Evolutionary conservation across 2,888 invertebrate species (phyloP).

Genomic region (Loripinus fragilis): DNA sequence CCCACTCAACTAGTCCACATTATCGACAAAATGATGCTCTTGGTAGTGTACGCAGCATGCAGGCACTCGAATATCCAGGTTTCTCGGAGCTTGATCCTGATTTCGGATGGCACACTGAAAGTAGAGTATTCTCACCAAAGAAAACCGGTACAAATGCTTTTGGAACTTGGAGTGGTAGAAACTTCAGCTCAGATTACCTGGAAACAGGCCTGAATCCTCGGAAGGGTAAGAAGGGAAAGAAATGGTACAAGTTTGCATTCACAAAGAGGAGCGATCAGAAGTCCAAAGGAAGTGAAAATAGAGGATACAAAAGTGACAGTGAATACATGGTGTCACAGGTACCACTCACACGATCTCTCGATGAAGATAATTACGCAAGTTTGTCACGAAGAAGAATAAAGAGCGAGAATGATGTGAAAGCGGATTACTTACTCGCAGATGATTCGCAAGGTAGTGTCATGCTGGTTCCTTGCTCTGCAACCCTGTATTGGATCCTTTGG

Average conservation of each 20-base stretch:
- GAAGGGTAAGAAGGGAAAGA: conserved; percentile 50
- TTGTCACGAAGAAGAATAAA: neutral
- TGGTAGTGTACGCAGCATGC: conserved; percentile 18
- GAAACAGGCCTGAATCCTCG: conserved; percentile 6
- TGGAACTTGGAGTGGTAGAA: conserved; percentile 55
- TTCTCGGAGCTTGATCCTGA: neutral
- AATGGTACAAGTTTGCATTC: conserved; percentile 53
- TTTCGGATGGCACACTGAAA: conserved; percentile 17
- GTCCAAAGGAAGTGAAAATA: conserved; percentile 43
- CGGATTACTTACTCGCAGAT: neutral
- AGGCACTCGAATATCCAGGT: conserved; percentile 25
- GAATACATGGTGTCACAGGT: conserved; percentile 39
- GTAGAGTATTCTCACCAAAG: conserved; percentile 13
- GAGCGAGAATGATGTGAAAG: conserved; percentile 9
- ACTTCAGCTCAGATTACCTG: conserved; percentile 1
- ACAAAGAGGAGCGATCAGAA: conserved; percentile 38
- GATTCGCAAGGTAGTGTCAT: conserved; percentile 2
- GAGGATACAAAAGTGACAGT: conserved; percentile 27
- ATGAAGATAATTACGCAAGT: conserved; percentile 21
- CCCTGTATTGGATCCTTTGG: conserved; percentile 5
- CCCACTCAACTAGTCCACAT: conserved; percentile 19
- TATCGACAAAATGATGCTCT: neutral
- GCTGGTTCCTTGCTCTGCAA: conserved; percentile 13
- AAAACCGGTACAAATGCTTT: conserved; percentile 31
- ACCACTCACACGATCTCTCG: conserved; percentile 31